Evolutionary conservation across 2,888 invertebrate species (phyloP).

Genomic region (Apoda limacodes): DNA sequence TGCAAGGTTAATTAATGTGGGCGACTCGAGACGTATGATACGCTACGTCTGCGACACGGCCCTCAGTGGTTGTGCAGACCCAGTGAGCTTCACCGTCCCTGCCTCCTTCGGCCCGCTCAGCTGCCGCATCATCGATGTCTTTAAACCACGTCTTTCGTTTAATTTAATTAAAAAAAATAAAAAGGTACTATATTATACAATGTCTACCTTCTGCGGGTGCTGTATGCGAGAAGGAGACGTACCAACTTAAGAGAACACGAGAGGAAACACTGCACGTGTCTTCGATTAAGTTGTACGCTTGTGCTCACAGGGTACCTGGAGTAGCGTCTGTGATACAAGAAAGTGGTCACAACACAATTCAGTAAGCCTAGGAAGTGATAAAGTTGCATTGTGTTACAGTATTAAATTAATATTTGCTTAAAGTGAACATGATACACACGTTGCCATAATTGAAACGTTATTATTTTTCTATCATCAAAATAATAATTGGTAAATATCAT

Average conservation of each 20-base stretch:
- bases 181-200: too few relatives aligned
- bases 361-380: conserved; percentile 54
- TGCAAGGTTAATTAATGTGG: conserved; percentile 49
- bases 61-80: conserved; percentile 44
- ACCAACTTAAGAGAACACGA: conserved; percentile 63
- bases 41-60: conserved; percentile 42
- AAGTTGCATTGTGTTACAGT: conserved; percentile 49
- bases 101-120: conserved; percentile 62
- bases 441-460: conserved; percentile 5
- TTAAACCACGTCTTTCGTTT: too few relatives aligned
- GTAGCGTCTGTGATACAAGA: conserved; percentile 65
- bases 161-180: too few relatives aligned
- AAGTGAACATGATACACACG: conserved; percentile 42
- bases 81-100: conserved; percentile 52
- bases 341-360: conserved; percentile 63
- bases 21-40: conserved; percentile 30
- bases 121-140: conserved; percentile 58
- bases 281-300: conserved; percentile 50
- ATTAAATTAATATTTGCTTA: conserved; percentile 48
- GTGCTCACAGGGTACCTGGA: conserved; percentile 59
- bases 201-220: conserved; percentile 85
- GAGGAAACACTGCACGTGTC: conserved; percentile 59
- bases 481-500: conserved; percentile 7
- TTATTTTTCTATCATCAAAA: conserved; percentile 51
- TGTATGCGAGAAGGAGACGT: conserved; percentile 87